Percentiles rank a stretch among this genome's conserved stretches.
phyloP scores from a whole-genome alignment of 2,888 invertebrate species.

The Branchipolynoe longqiensis region DNA sequence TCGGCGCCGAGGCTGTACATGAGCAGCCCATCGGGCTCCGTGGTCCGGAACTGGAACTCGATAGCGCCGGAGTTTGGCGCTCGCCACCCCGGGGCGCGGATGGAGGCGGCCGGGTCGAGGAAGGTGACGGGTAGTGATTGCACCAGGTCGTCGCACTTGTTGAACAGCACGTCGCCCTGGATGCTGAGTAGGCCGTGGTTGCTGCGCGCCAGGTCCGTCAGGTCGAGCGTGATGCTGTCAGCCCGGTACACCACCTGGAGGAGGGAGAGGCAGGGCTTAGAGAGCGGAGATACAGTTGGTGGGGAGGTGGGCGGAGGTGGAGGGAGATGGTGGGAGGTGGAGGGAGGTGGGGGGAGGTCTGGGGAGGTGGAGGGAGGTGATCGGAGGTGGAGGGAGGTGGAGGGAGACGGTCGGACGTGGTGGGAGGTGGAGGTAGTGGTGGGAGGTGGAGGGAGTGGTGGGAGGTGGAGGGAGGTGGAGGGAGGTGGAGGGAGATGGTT shows the following conservation, averaged over 20 bases:
- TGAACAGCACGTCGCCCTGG: conserved; percentile 89
- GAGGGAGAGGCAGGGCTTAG: too few species aligned
- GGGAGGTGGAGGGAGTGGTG: too few species aligned
- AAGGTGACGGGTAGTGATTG: conserved; percentile 92
- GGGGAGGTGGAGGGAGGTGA: too few species aligned
- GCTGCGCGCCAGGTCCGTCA: conserved; percentile 92
- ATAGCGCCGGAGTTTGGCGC: conserved; percentile 92
- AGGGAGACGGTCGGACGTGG: too few species aligned
- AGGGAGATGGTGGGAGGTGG: too few species aligned
- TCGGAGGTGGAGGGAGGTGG: too few species aligned
- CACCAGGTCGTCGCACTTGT: conserved; percentile 77
- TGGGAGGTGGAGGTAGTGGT: too few species aligned
- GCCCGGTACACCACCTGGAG: conserved; percentile 94
- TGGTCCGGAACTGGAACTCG: conserved; percentile 96
- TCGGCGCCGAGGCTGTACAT: conserved; percentile 91
- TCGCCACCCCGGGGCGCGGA: conserved; percentile 92
- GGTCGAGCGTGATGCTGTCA: conserved; percentile 92
- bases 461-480: too few species aligned
- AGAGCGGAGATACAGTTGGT: too few species aligned
- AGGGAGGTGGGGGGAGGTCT: too few species aligned
- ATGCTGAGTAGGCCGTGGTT: conserved; percentile 91
- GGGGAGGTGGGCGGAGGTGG: too few species aligned
- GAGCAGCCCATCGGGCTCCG: conserved; percentile 95
- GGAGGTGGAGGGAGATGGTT: too few species aligned
- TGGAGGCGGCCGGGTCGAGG: conserved; percentile 90